Percentiles rank a stretch among this genome's conserved stretches.
Evolutionary conservation across 2,797 vertebrate species (phyloP).

Genomic region (Sternotherus odoratus): DNA sequence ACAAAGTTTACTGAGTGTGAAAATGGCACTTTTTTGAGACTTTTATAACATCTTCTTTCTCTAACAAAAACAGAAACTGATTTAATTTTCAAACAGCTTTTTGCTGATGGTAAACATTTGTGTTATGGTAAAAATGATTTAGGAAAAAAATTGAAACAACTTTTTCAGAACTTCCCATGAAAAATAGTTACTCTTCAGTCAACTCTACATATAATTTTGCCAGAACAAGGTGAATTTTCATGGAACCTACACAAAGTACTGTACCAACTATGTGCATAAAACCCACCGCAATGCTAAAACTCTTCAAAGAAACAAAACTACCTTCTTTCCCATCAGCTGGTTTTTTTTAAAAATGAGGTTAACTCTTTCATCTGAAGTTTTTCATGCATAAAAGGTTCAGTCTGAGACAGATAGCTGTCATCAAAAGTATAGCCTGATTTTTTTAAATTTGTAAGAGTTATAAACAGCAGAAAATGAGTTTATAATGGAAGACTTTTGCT

Average conservation of each 20-base stretch:
- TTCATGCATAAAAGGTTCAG: accelerated
- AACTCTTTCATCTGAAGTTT: neutral
- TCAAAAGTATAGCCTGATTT: accelerated
- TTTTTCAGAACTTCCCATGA: neutral
- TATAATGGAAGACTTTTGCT: neutral
- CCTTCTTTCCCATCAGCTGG: neutral
- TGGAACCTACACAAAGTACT: neutral
- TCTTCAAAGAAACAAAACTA: neutral
- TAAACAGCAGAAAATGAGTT: neutral
- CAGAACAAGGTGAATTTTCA: neutral
- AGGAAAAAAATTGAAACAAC: neutral
- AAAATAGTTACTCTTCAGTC: neutral
- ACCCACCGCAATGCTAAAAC: accelerated
- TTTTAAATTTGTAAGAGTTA: neutral
- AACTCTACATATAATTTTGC: neutral
- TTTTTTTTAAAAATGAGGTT: neutral
- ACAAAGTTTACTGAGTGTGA: neutral
- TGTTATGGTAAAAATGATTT: neutral
- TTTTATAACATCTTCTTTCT: neutral
- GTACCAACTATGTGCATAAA: neutral
- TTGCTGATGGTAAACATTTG: neutral
- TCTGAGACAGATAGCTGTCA: accelerated
- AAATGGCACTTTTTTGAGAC: neutral
- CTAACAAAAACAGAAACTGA: neutral
- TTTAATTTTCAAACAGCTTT: neutral